Evolutionary conservation across 2,888 invertebrate genomes (phyloP), one percentile per base, ranked within the genome.

Genomic region (Sericinus montela): DNA sequence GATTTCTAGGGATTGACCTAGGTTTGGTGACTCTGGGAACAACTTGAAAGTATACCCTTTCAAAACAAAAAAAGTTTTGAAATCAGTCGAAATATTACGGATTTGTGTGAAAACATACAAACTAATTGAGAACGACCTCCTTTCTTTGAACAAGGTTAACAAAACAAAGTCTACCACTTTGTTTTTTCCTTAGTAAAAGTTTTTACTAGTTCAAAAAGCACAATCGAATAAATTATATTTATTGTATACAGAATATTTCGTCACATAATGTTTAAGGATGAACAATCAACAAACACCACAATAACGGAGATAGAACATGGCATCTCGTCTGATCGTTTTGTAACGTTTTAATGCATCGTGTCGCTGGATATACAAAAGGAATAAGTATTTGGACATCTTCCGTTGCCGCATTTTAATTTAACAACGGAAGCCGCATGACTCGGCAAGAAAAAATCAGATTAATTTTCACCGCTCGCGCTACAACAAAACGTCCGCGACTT

Each of bases 371-470:
- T 58, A 63, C 36, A 53, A 54, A 56, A 57, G 64, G 54, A 57
- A 72, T 68, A 70, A 63, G 67, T 65, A 72, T 73, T 73, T 72
- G 71, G 70, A 76, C 73, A 73, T 77, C 78, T 73, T 75, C 74
- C 73, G 76, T 71, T 71, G 63, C 65, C 63, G 72, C 67, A 66
- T 78, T 81, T 82, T 78, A 79, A 81, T 84, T 78, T 77, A 75
- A 77, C 75, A 77, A 78, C 86, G 86, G 86, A 85, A 85, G 83
- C 83, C 67, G 67, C 74, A 74, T 87, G 87, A 87, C 81, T 83
- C 66, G 65, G 64, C 87, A 70, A 68, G 76, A 83, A 82, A 76
- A 73, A 69, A 75, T 74, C 77, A 73, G 77, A 85, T 84, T 83
- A 79, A 79, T 84, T 77, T 80, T 70, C 76, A 73, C 65, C 65